Evolutionary conservation across 2,113 vertebrate species (phyloP).

Genomic region (Passer domesticus): DNA sequence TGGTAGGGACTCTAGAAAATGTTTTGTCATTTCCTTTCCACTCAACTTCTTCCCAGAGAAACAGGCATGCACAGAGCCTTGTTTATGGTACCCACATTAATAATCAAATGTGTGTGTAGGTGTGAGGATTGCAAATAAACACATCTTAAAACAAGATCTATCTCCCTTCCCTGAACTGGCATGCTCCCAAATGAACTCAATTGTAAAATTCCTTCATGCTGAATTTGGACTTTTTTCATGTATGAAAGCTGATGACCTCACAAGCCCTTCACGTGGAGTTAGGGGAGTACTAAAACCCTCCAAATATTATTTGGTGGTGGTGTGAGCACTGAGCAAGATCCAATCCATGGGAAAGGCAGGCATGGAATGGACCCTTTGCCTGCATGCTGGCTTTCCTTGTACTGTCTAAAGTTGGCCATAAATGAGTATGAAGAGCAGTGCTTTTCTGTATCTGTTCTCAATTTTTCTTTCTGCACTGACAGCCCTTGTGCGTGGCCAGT

Average conservation of each 20-base stretch:
- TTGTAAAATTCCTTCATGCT: background rate
- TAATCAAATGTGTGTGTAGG: background rate
- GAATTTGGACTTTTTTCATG: background rate
- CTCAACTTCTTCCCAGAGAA: background rate
- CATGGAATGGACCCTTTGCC: background rate
- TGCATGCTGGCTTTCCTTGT: rapidly evolving
- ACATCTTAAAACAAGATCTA: slow-evolving; percentile 36
- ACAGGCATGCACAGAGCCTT: background rate
- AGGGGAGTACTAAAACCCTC: background rate
- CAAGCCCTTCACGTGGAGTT: background rate
- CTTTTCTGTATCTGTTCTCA: background rate
- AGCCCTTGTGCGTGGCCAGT: background rate
- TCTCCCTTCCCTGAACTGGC: slow-evolving; percentile 6
- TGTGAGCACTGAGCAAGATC: background rate
- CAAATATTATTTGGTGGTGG: background rate
- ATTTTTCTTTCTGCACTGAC: background rate
- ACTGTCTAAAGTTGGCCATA: background rate
- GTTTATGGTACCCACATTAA: background rate
- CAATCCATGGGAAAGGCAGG: background rate
- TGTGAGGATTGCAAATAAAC: slow-evolving; percentile 40
- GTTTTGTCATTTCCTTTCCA: slow-evolving; percentile 2
- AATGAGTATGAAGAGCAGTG: background rate
- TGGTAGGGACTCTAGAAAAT: background rate
- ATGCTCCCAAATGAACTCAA: background rate
- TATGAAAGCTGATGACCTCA: background rate